Conservation (phyloP, 2,113 vertebrate species). For the Nycticryphes semicollaris region DNA sequence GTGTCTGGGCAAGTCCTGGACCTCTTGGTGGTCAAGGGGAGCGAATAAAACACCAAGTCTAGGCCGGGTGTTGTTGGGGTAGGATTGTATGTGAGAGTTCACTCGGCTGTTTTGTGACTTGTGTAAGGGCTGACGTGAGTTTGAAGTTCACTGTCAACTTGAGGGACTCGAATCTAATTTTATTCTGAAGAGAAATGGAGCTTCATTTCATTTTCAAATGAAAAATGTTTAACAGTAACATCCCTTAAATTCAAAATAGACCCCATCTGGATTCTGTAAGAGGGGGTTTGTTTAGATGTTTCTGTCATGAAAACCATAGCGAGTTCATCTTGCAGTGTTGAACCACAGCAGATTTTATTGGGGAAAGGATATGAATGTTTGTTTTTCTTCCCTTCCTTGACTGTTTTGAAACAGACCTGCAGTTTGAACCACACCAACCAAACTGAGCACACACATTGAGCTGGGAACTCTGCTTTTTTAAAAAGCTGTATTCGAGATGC, state of each 20-base stretch:
- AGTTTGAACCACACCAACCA: background rate
- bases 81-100: rapidly evolving
- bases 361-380: background rate
- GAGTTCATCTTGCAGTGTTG: background rate
- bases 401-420: background rate
- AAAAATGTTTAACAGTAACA: background rate
- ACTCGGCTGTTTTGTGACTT: background rate
- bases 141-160: background rate
- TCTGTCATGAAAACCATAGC: background rate
- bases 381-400: background rate
- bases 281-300: background rate
- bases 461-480: background rate
- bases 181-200: background rate
- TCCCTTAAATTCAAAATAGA: background rate
- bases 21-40: background rate
- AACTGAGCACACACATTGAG: background rate
- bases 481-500: background rate
- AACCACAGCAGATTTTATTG: background rate
- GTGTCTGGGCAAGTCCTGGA: background rate
- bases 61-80: background rate
- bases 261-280: too few species aligned
- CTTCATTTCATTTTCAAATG: background rate
- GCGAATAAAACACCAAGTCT: background rate
- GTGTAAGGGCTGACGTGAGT: rapidly evolving
- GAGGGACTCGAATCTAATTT: background rate